phyloP scores from a whole-genome alignment of 1,140 invertebrate species.

The Gerris buenoi region DNA sequence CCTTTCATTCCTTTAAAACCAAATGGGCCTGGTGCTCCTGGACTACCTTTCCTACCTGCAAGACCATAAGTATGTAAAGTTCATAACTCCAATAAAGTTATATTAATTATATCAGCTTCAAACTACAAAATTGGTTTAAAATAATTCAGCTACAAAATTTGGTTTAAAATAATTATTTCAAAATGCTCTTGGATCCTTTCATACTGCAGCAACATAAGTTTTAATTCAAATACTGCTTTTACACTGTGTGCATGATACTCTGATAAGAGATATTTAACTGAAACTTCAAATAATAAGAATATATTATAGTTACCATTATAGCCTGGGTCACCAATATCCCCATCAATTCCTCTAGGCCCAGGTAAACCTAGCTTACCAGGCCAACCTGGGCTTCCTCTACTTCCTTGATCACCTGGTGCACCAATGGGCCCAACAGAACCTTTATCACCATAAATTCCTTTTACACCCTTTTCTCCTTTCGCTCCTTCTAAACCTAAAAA shows the following conservation, averaged over 20 bases:
- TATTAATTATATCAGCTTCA: too few relatives aligned
- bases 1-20: background rate
- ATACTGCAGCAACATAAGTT: too few relatives aligned
- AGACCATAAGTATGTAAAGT: too few relatives aligned
- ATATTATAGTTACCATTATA: background rate
- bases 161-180: too few relatives aligned
- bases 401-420: conserved; percentile 36
- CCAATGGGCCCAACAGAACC: conserved; percentile 43
- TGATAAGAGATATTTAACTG: too few relatives aligned
- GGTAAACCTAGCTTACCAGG: background rate
- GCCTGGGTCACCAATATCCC: background rate
- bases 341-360: conserved; percentile 7
- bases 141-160: too few relatives aligned
- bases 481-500: conserved; percentile 39
- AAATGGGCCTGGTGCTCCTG: background rate
- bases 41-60: background rate
- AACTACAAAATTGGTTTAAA: too few relatives aligned
- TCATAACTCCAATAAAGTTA: too few relatives aligned
- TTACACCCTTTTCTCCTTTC: conserved; percentile 39
- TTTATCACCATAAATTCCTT: conserved; percentile 41
- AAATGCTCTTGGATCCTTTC: too few relatives aligned
- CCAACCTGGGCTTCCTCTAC: conserved; percentile 37
- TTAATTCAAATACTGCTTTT: too few relatives aligned
- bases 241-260: too few relatives aligned
- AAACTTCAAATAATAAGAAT: too few relatives aligned